These are phyloP conservation scores for Drosophila obscura DNA, from an alignment of 1,140 invertebrate genomes.

Conservation along the genomic window DNA sequence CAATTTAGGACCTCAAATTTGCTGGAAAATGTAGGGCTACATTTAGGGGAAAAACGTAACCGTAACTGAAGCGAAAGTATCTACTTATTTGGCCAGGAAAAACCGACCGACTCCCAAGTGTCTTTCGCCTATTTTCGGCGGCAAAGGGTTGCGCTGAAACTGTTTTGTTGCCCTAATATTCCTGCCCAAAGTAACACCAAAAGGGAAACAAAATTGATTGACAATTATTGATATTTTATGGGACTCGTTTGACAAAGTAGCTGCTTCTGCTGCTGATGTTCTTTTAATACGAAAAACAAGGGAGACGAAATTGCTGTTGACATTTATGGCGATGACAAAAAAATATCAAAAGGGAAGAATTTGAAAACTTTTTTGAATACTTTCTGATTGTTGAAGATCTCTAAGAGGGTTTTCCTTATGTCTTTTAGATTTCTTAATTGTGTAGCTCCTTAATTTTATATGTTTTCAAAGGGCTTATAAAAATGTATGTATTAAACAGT, in stretches of 20 bases:
- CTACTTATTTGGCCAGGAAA: too few relatives aligned
- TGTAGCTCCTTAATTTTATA: too few relatives aligned
- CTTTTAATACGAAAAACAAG: constrained; percentile 45
- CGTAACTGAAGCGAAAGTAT: too few relatives aligned
- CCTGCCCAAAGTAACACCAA: constrained; percentile 10
- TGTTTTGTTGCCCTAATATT: neutral
- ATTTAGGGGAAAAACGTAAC: too few relatives aligned
- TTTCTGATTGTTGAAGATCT: neutral
- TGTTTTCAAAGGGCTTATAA: too few relatives aligned
- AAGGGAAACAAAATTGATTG: constrained; percentile 47
- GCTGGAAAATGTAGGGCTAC: neutral
- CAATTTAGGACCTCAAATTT: constrained; percentile 5
- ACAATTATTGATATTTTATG: constrained; percentile 73
- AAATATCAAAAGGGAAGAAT: neutral
- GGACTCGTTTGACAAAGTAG: constrained; percentile 32
- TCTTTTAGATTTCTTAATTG: too few relatives aligned
- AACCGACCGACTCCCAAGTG: neutral
- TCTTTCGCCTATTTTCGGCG: neutral
- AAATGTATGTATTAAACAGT: too few relatives aligned
- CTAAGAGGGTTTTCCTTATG: neutral
- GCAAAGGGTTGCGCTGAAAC: constrained; percentile 20
- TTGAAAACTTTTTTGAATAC: neutral
- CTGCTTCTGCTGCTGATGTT: constrained; percentile 22
- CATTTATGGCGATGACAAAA: constrained; percentile 13
- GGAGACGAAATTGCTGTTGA: constrained; percentile 6